Base-by-base conservation (phyloP, 2,888 invertebrate genomes). In the Balanococcus diminutus region DNA sequence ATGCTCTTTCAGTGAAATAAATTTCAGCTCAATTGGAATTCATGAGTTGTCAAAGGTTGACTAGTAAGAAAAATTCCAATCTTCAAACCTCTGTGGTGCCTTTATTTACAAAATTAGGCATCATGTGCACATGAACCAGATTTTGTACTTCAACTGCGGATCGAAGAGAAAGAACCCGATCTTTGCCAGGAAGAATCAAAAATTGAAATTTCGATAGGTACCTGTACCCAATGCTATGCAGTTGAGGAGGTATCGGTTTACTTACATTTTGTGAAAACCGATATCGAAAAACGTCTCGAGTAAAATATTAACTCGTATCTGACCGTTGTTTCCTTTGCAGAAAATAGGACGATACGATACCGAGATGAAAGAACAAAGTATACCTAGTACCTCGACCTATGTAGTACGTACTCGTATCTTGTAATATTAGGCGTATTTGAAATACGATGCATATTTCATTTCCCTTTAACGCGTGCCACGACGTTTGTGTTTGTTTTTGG, bases 401-500 rank as follows among this genome's bases (percentile, higher is more conserved):
- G 22, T 61, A 36, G 8, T 4, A 6, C 8, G 19, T 51, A 51
- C n/a, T n/a, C 51, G 51, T 51, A 75, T 75, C 32, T 25, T 31
- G 32, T n/a, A 19, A 75, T 75, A 32, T 75, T 75, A 31, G 75
- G n/a, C 28, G 25, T 75, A 32, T 32, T 75, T 75, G 75, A 75
- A 75, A 75, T 75, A 75, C 75, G n/a, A 75, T 75, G 16, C 32
- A 75, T 75, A 75, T 75, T 75, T 75, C 75, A 75, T 32, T 19
- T 67, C 31, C 28, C 75, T 32, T 31, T 32, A 75, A 32, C 75
- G n/a, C 75, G 75, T 75, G 32, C 32, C n/a, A 75, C 75, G 75
- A 31, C 75, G 75, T 75, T 67, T 67, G 51, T 67, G 75, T 75
- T 75, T 75, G 75, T 75, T 75, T 75, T 75, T 75, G 75, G 25